phyloP scores from a whole-genome alignment of 2,797 vertebrate genomes.

The Pipistrellus nathusii region DNA sequence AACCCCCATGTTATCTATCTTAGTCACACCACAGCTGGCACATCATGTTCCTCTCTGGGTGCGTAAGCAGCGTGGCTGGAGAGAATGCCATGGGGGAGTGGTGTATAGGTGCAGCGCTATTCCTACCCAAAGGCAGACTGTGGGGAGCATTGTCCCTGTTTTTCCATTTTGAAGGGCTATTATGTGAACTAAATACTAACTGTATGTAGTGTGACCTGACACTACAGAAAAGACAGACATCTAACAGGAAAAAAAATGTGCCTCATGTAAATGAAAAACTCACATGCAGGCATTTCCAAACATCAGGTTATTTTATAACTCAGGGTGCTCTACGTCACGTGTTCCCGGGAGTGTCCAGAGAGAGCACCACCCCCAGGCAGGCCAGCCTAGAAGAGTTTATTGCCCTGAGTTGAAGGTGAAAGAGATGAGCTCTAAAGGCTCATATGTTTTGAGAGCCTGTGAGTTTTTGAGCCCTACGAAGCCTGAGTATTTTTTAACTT shows the following conservation, averaged over 20 bases:
- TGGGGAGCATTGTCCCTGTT: background rate
- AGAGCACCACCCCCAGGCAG: background rate
- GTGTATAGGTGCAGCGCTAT: background rate
- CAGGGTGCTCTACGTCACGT: background rate
- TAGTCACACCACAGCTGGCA: slow-evolving; percentile 41
- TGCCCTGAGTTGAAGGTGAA: background rate
- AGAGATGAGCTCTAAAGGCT: background rate
- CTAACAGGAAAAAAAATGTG: background rate
- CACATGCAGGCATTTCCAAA: background rate
- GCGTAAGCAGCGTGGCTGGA: background rate
- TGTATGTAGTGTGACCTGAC: background rate
- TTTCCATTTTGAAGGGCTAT: background rate
- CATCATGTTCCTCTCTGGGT: background rate
- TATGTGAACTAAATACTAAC: background rate
- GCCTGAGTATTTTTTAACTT: background rate
- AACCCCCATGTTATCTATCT: background rate
- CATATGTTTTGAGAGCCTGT: background rate
- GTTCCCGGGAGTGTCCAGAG: background rate
- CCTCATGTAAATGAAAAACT: background rate
- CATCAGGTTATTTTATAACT: background rate
- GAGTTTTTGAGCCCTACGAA: background rate
- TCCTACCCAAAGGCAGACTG: background rate
- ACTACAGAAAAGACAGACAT: background rate
- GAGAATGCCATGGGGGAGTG: background rate
- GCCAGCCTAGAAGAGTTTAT: background rate